Evolutionary conservation across 2,888 invertebrate species (phyloP).

Genomic region (Lithosia quadra): DNA sequence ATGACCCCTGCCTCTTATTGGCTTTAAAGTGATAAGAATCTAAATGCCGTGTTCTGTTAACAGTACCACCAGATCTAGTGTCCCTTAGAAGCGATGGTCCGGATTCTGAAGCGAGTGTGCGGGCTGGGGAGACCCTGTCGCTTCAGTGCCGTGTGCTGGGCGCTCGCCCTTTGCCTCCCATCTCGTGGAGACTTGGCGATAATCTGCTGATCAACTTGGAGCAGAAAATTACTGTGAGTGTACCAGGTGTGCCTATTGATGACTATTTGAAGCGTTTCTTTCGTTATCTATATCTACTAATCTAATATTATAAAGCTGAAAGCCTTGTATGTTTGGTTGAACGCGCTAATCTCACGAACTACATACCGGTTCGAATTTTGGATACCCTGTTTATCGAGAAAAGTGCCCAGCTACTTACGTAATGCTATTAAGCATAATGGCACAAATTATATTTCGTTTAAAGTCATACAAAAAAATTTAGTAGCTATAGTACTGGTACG

Average conservation of each 20-base stretch:
- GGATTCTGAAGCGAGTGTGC: slow-evolving; percentile 52
- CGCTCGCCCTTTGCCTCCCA: slow-evolving; percentile 72
- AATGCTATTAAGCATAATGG: no score
- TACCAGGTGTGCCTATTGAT: neutral
- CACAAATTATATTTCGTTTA: no score
- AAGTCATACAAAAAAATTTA: no score
- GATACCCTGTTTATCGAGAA: no score
- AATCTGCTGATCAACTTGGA: slow-evolving; percentile 66
- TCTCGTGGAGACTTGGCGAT: slow-evolving; percentile 71
- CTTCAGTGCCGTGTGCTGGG: slow-evolving; percentile 80
- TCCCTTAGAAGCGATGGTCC: slow-evolving; percentile 62
- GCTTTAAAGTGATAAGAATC: neutral
- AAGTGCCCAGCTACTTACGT: no score
- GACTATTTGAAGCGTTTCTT: neutral
- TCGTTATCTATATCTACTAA: no score
- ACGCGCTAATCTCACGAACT: no score
- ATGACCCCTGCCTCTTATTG: no score
- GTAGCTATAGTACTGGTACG: no score
- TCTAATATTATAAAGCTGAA: no score
- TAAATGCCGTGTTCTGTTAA: neutral
- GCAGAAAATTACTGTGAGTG: slow-evolving; percentile 72
- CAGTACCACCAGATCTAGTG: slow-evolving; percentile 78
- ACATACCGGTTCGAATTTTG: no score
- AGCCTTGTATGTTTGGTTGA: no score
- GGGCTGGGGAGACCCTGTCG: slow-evolving; percentile 62